These are phyloP conservation scores for Bathybates hornii DNA, from an alignment of 2,113 vertebrate genomes.

Conservation along the genomic window DNA sequence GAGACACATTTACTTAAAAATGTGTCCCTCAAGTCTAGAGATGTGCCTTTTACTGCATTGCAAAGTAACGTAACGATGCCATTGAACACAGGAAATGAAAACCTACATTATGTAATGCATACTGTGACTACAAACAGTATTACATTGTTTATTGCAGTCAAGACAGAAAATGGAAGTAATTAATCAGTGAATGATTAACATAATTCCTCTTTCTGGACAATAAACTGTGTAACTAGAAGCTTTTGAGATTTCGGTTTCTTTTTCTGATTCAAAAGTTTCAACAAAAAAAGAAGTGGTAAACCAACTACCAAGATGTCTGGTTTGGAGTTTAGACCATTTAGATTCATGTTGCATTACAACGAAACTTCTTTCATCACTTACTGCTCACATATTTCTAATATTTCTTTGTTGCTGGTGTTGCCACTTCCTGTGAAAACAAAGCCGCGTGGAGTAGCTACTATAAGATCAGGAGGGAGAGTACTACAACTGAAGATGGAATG, in stretches of 20 bases:
- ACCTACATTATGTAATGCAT: not conserved
- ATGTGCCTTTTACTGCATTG: not conserved
- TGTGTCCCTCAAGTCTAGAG: not conserved
- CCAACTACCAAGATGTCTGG: not conserved
- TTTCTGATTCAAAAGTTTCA: not conserved
- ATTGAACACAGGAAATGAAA: not conserved
- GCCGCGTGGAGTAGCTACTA: not conserved
- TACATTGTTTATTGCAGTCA: not conserved
- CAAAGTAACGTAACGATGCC: not conserved
- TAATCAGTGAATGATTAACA: not conserved
- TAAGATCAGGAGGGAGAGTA: not conserved
- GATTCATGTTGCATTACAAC: not conserved
- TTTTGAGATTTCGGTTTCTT: not conserved
- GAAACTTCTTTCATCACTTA: not conserved
- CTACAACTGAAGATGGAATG: not conserved
- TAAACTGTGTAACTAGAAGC: not conserved
- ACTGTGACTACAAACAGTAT: not conserved
- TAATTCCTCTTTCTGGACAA: not conserved
- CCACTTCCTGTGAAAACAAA: too few species aligned
- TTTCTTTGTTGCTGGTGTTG: not conserved
- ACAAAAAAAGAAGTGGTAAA: not conserved
- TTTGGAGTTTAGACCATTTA: not conserved
- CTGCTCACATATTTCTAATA: not conserved
- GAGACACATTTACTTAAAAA: not conserved
- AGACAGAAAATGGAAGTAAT: not conserved